phyloP scores from a whole-genome alignment of 2,888 invertebrate genomes.

The Tachina fera region DNA sequence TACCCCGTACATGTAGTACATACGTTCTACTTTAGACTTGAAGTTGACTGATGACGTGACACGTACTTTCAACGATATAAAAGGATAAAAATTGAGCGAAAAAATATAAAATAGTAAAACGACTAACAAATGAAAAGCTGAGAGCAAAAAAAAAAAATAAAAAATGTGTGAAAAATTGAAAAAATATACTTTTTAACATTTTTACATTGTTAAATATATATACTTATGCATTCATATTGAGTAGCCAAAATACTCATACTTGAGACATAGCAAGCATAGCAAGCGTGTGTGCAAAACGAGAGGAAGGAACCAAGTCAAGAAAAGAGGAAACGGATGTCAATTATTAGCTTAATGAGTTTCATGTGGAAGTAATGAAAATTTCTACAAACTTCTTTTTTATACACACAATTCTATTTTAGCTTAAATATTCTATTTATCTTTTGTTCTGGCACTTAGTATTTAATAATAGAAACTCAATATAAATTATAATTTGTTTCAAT shows the following conservation, averaged over 20 bases:
- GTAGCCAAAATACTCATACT: constrained; percentile 31
- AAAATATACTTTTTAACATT: constrained; percentile 56
- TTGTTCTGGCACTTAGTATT: not conserved
- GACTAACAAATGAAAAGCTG: constrained; percentile 27
- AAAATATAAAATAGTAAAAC: not conserved
- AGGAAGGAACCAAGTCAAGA: constrained; percentile 59
- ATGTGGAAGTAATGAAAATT: constrained; percentile 67
- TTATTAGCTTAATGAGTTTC: constrained; percentile 72
- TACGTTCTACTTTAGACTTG: constrained; percentile 70
- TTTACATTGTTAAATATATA: constrained; percentile 62
- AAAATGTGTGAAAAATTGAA: constrained; percentile 62
- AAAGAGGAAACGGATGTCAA: constrained; percentile 69
- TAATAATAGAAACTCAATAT: constrained; percentile 9
- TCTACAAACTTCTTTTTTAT: constrained; percentile 50
- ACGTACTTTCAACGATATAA: constrained; percentile 71
- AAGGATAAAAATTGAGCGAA: constrained; percentile 64
- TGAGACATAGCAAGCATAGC: constrained; percentile 18
- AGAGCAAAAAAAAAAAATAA: constrained; percentile 36
- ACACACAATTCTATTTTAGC: not conserved
- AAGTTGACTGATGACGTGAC: constrained; percentile 72
- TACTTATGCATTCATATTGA: constrained; percentile 55
- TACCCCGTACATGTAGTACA: constrained; percentile 40
- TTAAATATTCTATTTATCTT: not conserved
- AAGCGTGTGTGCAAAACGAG: constrained; percentile 13
- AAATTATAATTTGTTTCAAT: no score